phyloP scores from a whole-genome alignment of 2,113 vertebrate genomes.

The Barbus barbus region DNA sequence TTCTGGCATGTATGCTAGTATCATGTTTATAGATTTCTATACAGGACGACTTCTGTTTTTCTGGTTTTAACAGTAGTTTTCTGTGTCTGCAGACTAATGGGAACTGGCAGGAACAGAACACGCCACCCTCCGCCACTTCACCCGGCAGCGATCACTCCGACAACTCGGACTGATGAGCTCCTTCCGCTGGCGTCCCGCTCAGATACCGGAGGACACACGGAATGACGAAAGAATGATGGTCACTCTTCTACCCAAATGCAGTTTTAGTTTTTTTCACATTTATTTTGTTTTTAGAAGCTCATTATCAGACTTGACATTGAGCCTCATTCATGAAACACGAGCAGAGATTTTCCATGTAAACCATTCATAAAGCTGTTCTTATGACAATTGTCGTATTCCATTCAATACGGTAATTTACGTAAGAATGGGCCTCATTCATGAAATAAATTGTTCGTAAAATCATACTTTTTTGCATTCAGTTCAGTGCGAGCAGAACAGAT shows the following conservation, averaged over 20 bases:
- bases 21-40: background rate
- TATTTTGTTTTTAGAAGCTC: conserved; percentile 41
- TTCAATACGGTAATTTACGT: background rate
- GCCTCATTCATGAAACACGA: conserved; percentile 12
- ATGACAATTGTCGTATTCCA: background rate
- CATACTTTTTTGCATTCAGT: too few relatives aligned
- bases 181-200: conserved; percentile 44
- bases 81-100: conserved; percentile 80
- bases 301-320: conserved; percentile 55
- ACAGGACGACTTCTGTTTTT: background rate
- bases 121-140: conserved; percentile 82
- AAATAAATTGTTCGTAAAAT: background rate
- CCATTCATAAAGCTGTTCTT: background rate
- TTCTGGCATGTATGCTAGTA: background rate
- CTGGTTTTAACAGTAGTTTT: background rate
- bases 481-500: too few relatives aligned
- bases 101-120: conserved; percentile 82
- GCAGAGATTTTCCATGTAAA: background rate
- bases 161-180: conserved; percentile 83
- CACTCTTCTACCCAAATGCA: conserved; percentile 67
- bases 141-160: conserved; percentile 87
- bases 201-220: conserved; percentile 55
- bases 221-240: conserved; percentile 68
- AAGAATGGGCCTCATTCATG: background rate
- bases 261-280: conserved; percentile 44